Conservation (phyloP, 2,888 invertebrate species). For the Drosophila cracens region DNA sequence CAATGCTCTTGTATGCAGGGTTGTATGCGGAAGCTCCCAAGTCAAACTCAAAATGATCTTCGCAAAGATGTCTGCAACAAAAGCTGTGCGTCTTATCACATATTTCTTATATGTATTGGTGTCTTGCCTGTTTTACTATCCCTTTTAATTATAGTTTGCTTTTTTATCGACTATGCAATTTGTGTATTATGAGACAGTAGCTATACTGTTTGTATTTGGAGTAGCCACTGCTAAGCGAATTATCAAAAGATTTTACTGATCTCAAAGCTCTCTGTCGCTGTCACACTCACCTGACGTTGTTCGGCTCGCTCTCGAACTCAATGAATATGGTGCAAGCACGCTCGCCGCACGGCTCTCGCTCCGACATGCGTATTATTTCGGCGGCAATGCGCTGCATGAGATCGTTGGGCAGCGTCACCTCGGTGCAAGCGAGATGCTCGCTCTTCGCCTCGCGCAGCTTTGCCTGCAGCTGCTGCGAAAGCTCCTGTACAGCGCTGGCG, state of each 20-base stretch:
- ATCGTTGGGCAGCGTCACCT: conserved; percentile 93
- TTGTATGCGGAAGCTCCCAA: neutral
- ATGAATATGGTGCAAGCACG: conserved; percentile 94
- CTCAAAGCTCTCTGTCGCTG: neutral
- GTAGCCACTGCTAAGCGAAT: neutral
- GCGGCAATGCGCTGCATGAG: conserved; percentile 91
- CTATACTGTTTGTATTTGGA: neutral
- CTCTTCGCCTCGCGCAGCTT: conserved; percentile 93
- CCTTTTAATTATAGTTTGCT: neutral
- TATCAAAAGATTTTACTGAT: neutral
- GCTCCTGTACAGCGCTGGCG: conserved; percentile 85
- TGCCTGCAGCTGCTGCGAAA: conserved; percentile 91
- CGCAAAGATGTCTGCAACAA: neutral
- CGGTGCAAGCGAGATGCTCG: conserved; percentile 91
- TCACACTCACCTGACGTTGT: conserved; percentile 85
- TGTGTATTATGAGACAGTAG: neutral
- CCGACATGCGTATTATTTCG: conserved; percentile 92
- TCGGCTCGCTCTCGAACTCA: conserved; percentile 90
- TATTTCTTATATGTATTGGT: neutral
- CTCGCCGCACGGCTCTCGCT: conserved; percentile 95
- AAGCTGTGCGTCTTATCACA: neutral
- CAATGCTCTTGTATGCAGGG: too few species aligned
- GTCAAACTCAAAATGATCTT: neutral
- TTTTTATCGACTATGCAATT: too few species aligned
- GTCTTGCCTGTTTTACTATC: neutral